Base-by-base conservation (phyloP, 2,797 vertebrate species). In the Eulemur albifrons region DNA sequence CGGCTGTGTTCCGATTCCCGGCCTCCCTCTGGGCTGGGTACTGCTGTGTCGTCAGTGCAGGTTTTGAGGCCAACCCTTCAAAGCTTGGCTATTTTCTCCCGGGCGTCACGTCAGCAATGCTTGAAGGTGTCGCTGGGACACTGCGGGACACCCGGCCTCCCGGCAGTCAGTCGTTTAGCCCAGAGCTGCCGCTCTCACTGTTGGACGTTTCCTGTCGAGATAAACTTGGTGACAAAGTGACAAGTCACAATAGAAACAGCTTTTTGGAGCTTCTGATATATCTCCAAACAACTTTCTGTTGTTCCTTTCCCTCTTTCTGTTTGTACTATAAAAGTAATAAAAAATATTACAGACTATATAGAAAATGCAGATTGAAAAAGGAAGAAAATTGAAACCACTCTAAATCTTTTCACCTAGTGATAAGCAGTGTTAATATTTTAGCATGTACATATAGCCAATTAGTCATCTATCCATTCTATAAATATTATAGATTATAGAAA, bases 1-100 rank as follows among this genome's bases (percentile, higher is more conserved):
- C 45, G 18, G 10, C 9, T 30, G 27, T 2, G 9, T n/a, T 4
- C 0, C 2, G 32, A 14, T 4, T 2, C 20, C 7, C 10, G 7
- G 32, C 35, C 18, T 21, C 11, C 20, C 8, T 1, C 0, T 52
- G n/a, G 30, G 20, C 30, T 1, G 2, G 43, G 3, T 8, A 11
- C 18, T 9, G 5, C 27, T 72, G 89, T 8, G 1, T 4, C 15
- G 2, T 35, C 3, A 0, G 3, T 17, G 27, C 9, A 15, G 59
- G 52, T 38, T 57, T 38, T 57, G 82, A 90, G 52, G 59, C 11
- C 65, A 84, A 45, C 13, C 17, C 12, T 70, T 79, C 23, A 63
- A n/a, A 35, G 27, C 23, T 10, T 63, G 35, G 25, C 72, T 43
- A 50, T 73, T 43, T 54, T 13, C 77, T 61, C 30, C 4, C 12